These are phyloP conservation scores for Karalla daura DNA, from an alignment of 2,797 vertebrate species.

Conservation along the genomic window DNA sequence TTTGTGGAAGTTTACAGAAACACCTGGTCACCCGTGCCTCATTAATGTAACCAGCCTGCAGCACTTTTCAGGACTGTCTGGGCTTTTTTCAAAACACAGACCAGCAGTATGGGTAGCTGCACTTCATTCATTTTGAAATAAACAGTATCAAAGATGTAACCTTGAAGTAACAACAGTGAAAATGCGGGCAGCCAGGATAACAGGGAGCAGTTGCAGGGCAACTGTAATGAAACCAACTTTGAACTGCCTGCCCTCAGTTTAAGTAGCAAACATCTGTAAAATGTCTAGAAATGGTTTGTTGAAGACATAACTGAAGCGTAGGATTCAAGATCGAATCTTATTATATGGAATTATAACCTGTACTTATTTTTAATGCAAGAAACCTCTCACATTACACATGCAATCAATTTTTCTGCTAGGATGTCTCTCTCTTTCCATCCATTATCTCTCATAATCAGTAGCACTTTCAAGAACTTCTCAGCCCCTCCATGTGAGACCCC, in stretches of 20 bases:
- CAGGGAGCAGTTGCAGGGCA: constrained; percentile 32
- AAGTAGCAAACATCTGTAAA: neutral
- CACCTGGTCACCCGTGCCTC: constrained; percentile 2
- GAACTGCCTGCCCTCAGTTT: neutral
- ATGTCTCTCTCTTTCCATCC: constrained; percentile 14
- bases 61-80: constrained; percentile 48
- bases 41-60: constrained; percentile 58
- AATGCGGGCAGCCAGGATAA: constrained; percentile 38
- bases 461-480: constrained; percentile 28
- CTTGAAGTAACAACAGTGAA: constrained; percentile 61
- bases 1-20: constrained; percentile 52
- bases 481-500: constrained; percentile 12
- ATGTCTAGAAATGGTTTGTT: neutral
- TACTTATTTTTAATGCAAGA: too few relatives aligned
- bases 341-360: too few relatives aligned
- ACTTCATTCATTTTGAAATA: constrained; percentile 68
- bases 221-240: constrained; percentile 17
- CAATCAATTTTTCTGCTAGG: constrained; percentile 5
- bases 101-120: constrained; percentile 60
- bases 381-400: constrained; percentile 24
- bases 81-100: constrained; percentile 69
- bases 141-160: constrained; percentile 70
- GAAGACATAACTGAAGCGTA: neutral
- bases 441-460: constrained; percentile 26
- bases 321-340: neutral